phyloP scores from a whole-genome alignment of 1,140 invertebrate species.

The Neodiprion pinetum region DNA sequence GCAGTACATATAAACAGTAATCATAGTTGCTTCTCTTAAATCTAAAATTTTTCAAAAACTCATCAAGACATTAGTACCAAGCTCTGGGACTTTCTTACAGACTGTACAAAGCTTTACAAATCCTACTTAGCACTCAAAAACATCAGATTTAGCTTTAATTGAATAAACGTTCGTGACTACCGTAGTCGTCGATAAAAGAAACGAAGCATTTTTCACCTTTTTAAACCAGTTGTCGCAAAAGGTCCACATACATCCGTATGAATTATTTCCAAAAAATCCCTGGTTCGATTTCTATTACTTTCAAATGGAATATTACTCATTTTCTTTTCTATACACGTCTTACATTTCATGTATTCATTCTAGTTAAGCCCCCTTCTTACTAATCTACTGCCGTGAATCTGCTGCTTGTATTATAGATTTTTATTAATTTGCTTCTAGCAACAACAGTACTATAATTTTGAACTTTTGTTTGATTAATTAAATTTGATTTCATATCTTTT shows the following conservation, averaged over 20 bases:
- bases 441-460: background rate
- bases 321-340: slow-evolving; percentile 18
- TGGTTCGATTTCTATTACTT: slow-evolving; percentile 13
- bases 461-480: slow-evolving; percentile 13
- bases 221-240: slow-evolving; percentile 29
- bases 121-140: slow-evolving; percentile 17
- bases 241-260: slow-evolving; percentile 49
- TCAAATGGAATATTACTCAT: slow-evolving; percentile 12
- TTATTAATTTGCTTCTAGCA: slow-evolving; percentile 1
- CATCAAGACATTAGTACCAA: no score
- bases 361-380: background rate
- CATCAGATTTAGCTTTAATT: slow-evolving; percentile 22
- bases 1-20: no score
- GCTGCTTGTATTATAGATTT: background rate
- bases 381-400: slow-evolving; percentile 1
- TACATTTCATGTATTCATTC: slow-evolving; percentile 15
- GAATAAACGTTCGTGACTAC: slow-evolving; percentile 22
- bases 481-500: slow-evolving; percentile 15
- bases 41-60: no score
- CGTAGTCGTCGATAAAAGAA: slow-evolving; percentile 33
- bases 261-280: slow-evolving; percentile 33
- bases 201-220: slow-evolving; percentile 30
- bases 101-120: slow-evolving; percentile 10
- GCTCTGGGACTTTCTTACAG: no score
- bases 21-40: no score